Evolutionary conservation across 2,888 invertebrate species (phyloP).

Genomic region (Diabrotica balteata): DNA sequence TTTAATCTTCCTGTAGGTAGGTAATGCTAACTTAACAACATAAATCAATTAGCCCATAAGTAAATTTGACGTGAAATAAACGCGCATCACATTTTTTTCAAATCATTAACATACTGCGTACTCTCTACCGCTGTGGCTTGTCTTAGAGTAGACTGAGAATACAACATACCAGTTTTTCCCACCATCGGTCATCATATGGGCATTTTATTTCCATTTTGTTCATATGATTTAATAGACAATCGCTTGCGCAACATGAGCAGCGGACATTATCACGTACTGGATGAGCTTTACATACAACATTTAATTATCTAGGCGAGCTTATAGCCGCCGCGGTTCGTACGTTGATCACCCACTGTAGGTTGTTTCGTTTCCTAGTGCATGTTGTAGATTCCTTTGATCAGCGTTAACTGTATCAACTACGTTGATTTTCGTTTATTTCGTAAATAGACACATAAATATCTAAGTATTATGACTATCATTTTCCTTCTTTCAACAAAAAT

Average conservation of each 20-base stretch:
- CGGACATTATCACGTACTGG: conserved; percentile 51
- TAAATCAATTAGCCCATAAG: conserved; percentile 33
- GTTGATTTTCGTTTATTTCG: too few species aligned
- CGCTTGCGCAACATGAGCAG: conserved; percentile 53
- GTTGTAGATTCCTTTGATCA: not conserved
- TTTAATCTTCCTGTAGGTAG: conserved; percentile 7
- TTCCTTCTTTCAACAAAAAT: too few species aligned
- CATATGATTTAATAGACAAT: conserved; percentile 59
- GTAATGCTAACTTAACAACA: conserved; percentile 24
- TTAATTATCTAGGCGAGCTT: conserved; percentile 47
- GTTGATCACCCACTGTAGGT: conserved; percentile 38
- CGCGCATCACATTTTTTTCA: conserved; percentile 29
- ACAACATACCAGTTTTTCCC: conserved; percentile 58
- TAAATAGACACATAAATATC: too few species aligned
- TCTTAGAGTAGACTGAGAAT: conserved; percentile 54
- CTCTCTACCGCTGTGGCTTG: conserved; percentile 28
- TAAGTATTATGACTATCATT: too few species aligned
- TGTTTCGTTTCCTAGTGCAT: not conserved
- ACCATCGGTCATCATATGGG: conserved; percentile 57
- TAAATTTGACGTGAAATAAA: conserved; percentile 31
- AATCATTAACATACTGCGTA: conserved; percentile 26
- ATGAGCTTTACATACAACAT: conserved; percentile 51
- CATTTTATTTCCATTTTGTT: conserved; percentile 57
- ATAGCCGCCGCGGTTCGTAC: conserved; percentile 33
- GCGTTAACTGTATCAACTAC: not conserved